A percentile compares a stretch with the other conserved stretches of the same genome.
Evolutionary conservation across 2,797 vertebrate genomes (phyloP).

Genomic region (Ctenopoma multispine): DNA sequence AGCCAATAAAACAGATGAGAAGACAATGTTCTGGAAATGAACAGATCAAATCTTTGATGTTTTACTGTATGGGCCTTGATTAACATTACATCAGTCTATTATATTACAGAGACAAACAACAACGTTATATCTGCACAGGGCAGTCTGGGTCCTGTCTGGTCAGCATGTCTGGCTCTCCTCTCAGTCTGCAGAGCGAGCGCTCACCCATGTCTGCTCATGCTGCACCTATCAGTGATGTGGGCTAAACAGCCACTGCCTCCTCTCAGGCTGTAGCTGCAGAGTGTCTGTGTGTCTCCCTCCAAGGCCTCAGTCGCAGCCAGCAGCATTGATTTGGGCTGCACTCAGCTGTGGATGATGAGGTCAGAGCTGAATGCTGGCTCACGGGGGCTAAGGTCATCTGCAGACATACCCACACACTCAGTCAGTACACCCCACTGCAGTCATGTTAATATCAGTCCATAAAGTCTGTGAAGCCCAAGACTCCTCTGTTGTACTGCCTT

Average conservation of each 20-base stretch:
- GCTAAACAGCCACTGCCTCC: constrained; percentile 56
- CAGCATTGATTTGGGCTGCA: constrained; percentile 47
- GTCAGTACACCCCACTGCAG: constrained; percentile 26
- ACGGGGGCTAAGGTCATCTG: constrained; percentile 32
- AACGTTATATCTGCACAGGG: constrained; percentile 41
- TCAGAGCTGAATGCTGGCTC: constrained; percentile 26
- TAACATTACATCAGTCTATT: constrained; percentile 29
- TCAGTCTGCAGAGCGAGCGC: constrained; percentile 29
- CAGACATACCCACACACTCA: constrained; percentile 22
- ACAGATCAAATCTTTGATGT: constrained; percentile 29
- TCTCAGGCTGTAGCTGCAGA: constrained; percentile 25
- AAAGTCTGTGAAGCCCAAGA: constrained; percentile 56
- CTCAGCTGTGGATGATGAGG: constrained; percentile 29
- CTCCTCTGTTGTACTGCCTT: constrained; percentile 53
- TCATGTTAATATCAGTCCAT: constrained; percentile 69
- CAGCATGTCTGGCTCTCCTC: constrained; percentile 54
- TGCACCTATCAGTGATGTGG: constrained; percentile 63
- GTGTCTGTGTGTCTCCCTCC: constrained; percentile 11
- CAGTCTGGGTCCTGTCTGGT: constrained; percentile 53
- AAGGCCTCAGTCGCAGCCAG: constrained; percentile 26
- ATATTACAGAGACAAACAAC: constrained; percentile 43
- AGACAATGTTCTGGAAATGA: constrained; percentile 30
- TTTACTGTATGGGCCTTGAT: constrained; percentile 2
- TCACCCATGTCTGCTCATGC: constrained; percentile 73
- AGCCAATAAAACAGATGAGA: constrained; percentile 13